Conservation (phyloP, 2,888 invertebrate genomes). For the Aquatica leii region DNA sequence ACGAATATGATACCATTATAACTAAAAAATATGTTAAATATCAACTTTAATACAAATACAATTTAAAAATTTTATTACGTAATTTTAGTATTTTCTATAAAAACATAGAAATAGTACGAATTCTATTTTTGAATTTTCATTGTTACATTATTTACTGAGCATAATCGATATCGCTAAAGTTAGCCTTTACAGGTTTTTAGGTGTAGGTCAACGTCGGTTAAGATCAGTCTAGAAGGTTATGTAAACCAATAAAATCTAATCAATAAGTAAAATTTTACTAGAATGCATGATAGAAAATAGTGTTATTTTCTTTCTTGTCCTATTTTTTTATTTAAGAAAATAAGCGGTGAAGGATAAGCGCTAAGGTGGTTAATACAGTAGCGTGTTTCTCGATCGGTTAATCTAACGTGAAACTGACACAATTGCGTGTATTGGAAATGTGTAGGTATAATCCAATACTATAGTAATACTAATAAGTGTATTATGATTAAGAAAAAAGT, state of each 20-base stretch:
- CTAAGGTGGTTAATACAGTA: not conserved
- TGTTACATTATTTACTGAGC: not conserved
- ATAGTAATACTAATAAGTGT: no score
- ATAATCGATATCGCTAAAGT: conserved; percentile 9
- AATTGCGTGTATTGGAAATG: not conserved
- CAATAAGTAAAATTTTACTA: conserved; percentile 4
- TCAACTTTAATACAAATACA: no score
- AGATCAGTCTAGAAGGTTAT: conserved; percentile 18
- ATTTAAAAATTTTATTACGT: no score
- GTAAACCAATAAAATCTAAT: conserved; percentile 22
- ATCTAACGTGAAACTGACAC: not conserved
- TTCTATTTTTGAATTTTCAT: not conserved
- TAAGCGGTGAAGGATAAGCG: not conserved
- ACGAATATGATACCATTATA: no score
- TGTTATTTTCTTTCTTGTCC: conserved; percentile 13
- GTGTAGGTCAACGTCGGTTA: conserved; percentile 23
- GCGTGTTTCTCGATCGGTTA: conserved; percentile 5
- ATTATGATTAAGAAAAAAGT: no score
- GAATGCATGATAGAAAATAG: conserved; percentile 6
- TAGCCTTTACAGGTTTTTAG: conserved; percentile 15
- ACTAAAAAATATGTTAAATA: no score
- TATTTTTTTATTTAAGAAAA: conserved; percentile 12
- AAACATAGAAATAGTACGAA: not conserved
- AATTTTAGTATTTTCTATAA: no score
- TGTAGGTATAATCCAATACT: not conserved